Evolutionary conservation across 37 sponge, comb jelly and placozoan genomes (phyloP), one percentile per base, ranked within the genome.

Genomic region (Diacarnus erythraeanus): DNA sequence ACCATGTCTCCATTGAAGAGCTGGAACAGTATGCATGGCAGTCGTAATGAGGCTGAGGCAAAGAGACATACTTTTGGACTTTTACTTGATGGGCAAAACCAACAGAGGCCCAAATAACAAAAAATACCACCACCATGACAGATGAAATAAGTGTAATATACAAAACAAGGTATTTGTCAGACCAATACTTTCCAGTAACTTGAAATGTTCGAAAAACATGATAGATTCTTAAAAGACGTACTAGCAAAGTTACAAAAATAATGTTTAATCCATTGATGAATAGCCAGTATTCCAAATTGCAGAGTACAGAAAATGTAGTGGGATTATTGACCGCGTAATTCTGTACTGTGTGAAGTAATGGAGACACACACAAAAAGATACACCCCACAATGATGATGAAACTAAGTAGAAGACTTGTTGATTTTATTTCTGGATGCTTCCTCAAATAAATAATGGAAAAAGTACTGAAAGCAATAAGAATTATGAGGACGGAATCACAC

Each of bases 361-460:
- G n/a, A 54, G 79, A 63, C 27, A 43, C 20, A 33, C 41, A 75
- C 42, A 75, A 26, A 44, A 86, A n/a, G 64, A 63, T 67, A 33
- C 80, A 80, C 27, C 80, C 80, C 26, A 47, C 26, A 23, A 75
- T 59, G 30, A 80, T 80, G 4, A 80, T 23, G 0, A 86, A 21
- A 57, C 80, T 80, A 21, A 86, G 51, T 51, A 1, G 30, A 8
- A 57, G 56, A 75, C 87, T 75, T 37, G 58, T 80, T 42, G 87
- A 80, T 37, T 80, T 86, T 43, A 86, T 79, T 40, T 80, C 87
- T 0, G 38, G 63, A 26, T 64, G 21, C 29, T 80, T 64, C 35
- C 74, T 64, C 58, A 39, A 75, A 40, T 38, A 68, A 25, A 80
- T 42, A 21, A 86, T 23, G 10, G 42, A 34, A 8, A 75, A 3